A percentile compares a stretch with the other conserved stretches of the same genome.
Evolutionary conservation across 1,140 invertebrate genomes (phyloP).

Genomic region (Drosophila arawakana): DNA sequence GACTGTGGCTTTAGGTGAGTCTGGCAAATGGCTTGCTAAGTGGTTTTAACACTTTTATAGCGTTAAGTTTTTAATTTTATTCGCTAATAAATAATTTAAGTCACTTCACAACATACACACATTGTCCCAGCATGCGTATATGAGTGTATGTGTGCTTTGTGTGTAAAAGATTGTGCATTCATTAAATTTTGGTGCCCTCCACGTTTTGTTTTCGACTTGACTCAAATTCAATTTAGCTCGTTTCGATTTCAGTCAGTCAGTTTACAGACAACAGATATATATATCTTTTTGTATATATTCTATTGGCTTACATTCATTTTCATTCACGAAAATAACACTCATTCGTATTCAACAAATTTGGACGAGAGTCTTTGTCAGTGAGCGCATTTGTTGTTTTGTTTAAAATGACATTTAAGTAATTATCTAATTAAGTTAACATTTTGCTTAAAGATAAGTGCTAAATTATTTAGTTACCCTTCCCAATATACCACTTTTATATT

Average conservation of each 20-base stretch:
- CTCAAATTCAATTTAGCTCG: slow-evolving; percentile 54
- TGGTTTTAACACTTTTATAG: slow-evolving; percentile 84
- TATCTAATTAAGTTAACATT: slow-evolving; percentile 84
- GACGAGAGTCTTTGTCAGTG: slow-evolving; percentile 59
- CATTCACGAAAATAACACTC: slow-evolving; percentile 60
- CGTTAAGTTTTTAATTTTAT: slow-evolving; percentile 84
- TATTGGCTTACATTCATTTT: slow-evolving; percentile 43
- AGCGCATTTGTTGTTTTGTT: slow-evolving; percentile 73
- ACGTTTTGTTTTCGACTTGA: slow-evolving; percentile 49
- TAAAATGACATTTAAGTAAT: slow-evolving; percentile 81
- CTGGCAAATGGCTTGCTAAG: slow-evolving; percentile 83
- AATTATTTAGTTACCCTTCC: slow-evolving; percentile 77
- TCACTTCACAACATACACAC: slow-evolving; percentile 73
- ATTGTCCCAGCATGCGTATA: neutral
- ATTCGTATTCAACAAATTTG: slow-evolving; percentile 36
- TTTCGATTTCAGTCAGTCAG: slow-evolving; percentile 36
- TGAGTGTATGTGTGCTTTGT: slow-evolving; percentile 36
- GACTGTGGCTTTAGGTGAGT: slow-evolving; percentile 10
- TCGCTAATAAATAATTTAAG: slow-evolving; percentile 83
- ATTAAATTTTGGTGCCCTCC: slow-evolving; percentile 65
- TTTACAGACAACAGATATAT: slow-evolving; percentile 11
- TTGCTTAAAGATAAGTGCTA: slow-evolving; percentile 82
- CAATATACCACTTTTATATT: slow-evolving; percentile 48
- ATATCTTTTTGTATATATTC: slow-evolving; percentile 1
- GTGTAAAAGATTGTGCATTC: slow-evolving; percentile 58